Evolutionary conservation across 2,113 vertebrate genomes (phyloP), one percentile per base, ranked within the genome.

Genomic region (Tringa solitaria): DNA sequence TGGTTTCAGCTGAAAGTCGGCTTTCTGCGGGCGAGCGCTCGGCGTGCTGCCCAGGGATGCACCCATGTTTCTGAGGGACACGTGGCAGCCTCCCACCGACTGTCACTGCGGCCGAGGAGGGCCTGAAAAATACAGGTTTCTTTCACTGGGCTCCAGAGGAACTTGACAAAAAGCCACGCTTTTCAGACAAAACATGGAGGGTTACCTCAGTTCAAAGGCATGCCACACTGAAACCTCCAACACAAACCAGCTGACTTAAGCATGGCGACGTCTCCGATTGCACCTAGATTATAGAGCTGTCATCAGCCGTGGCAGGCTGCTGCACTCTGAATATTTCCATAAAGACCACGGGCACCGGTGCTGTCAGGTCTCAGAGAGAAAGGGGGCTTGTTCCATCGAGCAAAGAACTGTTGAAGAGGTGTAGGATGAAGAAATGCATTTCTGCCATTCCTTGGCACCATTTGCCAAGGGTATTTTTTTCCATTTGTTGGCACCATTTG

Each of bases 191-290:
- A 84, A 87, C 84, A 54, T 39, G 82, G 82, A 79, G 65, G 63
- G 75, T 97, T 85, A 87, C 93, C 75, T 97, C 92, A 95, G 94
- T 76, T 81, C 0, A 2, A 91, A 96, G 75, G 82, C 92, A 94
- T 48, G 87, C 67, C 75, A 37, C 0, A 2, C 92, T 73, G 85
- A 95, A 83, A 80, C 79, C 90, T 95, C 84, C 91, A 90, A 46
- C 85, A 78, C 77, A 89, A 88, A 89, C 74, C 77, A 91, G 90
- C 90, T 97, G 93, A 93, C 37, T 54, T 67, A 32, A 70, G 79
- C 88, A 65, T 65, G 80, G 80, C 51, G 67, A 32, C 33, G 2
- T 80, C 87, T 92, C 95, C 16, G 1, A 9, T 96, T 95, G 87
- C 91, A 75, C 89, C 28, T 4, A 4, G 74, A 85, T 92, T 84